These are phyloP conservation scores for Zelostemma sp. DNA, from an alignment of 1,140 invertebrate species.

Conservation along the genomic window DNA sequence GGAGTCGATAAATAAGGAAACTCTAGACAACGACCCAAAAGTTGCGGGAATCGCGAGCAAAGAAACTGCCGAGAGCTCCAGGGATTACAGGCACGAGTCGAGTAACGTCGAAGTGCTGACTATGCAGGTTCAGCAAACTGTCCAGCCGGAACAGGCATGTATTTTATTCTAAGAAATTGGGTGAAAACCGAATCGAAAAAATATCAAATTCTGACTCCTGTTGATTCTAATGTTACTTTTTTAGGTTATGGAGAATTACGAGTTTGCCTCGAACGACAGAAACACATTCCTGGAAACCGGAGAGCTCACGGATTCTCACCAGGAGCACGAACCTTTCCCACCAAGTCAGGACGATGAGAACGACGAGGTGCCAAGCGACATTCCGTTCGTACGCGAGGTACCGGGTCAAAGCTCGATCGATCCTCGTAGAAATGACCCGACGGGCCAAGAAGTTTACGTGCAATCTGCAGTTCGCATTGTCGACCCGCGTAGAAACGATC, in stretches of 20 bases:
- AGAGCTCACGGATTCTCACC: slow-evolving; percentile 66
- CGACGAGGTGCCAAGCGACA: slow-evolving; percentile 67
- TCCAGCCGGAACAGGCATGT: slow-evolving; percentile 52
- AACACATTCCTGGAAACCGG: slow-evolving; percentile 68
- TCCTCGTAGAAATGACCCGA: slow-evolving; percentile 64
- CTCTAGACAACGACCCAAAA: slow-evolving; percentile 61
- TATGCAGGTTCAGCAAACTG: slow-evolving; percentile 46
- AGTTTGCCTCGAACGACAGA: slow-evolving; percentile 67
- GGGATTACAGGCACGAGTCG: slow-evolving; percentile 56
- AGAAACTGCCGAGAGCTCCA: slow-evolving; percentile 29
- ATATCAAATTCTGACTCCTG: too few species aligned
- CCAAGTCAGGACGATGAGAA: slow-evolving; percentile 67
- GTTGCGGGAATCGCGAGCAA: slow-evolving; percentile 31
- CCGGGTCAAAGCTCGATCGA: slow-evolving; percentile 64
- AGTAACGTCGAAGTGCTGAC: slow-evolving; percentile 57
- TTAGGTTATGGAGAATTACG: slow-evolving; percentile 62
- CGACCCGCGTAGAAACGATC: slow-evolving; percentile 64
- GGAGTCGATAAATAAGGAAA: slow-evolving; percentile 66
- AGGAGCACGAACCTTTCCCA: slow-evolving; percentile 59
- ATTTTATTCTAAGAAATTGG: too few species aligned
- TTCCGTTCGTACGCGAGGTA: slow-evolving; percentile 66
- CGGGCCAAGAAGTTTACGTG: slow-evolving; percentile 64
- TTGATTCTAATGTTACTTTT: slow-evolving; percentile 3
- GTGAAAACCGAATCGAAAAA: too few species aligned
- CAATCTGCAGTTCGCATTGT: slow-evolving; percentile 47